These are phyloP conservation scores for Pangasius macronema DNA, from an alignment of 2,797 vertebrate genomes.

Conservation along the genomic window DNA sequence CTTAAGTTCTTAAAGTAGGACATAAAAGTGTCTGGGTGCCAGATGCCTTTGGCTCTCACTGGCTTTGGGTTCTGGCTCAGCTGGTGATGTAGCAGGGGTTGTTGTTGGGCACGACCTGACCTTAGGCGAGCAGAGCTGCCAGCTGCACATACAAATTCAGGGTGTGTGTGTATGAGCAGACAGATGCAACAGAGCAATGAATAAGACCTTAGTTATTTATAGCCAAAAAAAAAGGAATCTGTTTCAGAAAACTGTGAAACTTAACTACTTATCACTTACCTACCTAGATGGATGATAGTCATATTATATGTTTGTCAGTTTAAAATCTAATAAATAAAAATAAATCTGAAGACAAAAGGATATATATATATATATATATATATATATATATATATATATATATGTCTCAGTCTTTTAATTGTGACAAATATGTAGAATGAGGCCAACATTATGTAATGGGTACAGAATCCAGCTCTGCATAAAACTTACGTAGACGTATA, in stretches of 20 bases:
- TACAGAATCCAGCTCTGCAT: neutral
- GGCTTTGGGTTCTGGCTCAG: slow-evolving; percentile 85
- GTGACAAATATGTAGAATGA: neutral
- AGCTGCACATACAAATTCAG: slow-evolving; percentile 82
- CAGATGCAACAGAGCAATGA: slow-evolving; percentile 82
- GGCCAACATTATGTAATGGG: neutral
- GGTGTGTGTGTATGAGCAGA: slow-evolving; percentile 44
- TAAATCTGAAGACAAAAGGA: too few relatives aligned
- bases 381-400: too few relatives aligned
- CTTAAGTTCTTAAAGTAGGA: slow-evolving; percentile 21
- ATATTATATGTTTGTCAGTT: too few relatives aligned
- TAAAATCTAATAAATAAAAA: too few relatives aligned
- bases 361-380: too few relatives aligned
- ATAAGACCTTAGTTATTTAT: slow-evolving; percentile 19
- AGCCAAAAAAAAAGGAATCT: neutral
- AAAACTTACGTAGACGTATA: neutral
- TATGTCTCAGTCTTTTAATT: too few relatives aligned
- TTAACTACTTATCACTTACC: neutral
- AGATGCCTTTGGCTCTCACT: slow-evolving; percentile 60
- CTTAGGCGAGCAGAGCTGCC: slow-evolving; percentile 71
- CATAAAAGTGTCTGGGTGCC: slow-evolving; percentile 9
- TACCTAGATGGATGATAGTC: too few relatives aligned
- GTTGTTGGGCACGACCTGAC: slow-evolving; percentile 78
- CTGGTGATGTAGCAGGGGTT: slow-evolving; percentile 84
- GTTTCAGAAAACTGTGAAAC: neutral